Conservation (phyloP, 2,113 vertebrate species). For the Petromus typicus region DNA sequence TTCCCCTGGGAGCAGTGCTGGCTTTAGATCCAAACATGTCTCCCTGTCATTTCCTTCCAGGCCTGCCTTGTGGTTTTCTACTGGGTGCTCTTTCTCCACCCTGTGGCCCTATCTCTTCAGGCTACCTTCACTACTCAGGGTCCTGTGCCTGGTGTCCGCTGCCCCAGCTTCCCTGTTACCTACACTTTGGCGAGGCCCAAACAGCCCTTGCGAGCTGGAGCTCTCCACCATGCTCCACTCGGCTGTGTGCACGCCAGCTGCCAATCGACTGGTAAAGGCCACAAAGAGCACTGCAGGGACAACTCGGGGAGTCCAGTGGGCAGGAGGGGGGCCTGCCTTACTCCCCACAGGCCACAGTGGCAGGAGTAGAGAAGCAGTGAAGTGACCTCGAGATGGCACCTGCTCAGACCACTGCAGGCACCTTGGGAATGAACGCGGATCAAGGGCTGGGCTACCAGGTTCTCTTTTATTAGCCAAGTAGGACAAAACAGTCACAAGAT, state of each 20-base stretch:
- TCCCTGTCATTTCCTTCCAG: neutral
- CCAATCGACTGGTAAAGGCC: neutral
- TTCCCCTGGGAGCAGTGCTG: neutral
- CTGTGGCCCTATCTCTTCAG: neutral
- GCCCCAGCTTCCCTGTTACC: neutral
- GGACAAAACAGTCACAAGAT: slow-evolving; percentile 87
- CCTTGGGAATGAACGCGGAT: slow-evolving; percentile 58
- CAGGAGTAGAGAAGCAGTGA: neutral
- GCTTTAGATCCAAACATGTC: neutral
- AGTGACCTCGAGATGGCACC: neutral
- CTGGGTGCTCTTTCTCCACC: neutral
- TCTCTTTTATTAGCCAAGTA: slow-evolving; percentile 87
- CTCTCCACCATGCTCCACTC: neutral
- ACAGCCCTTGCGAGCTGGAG: neutral
- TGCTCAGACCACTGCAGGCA: neutral
- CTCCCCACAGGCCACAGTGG: neutral
- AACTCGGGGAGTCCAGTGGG: neutral
- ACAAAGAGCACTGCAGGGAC: neutral
- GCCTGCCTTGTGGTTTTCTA: neutral
- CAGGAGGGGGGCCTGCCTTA: neutral
- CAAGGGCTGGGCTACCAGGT: slow-evolving; percentile 65
- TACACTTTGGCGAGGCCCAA: neutral
- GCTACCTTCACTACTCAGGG: neutral
- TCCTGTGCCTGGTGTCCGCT: neutral
- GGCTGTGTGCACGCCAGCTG: neutral